Percentiles rank a stretch among this genome's conserved stretches.
phyloP scores from a whole-genome alignment of 2,888 invertebrate genomes.

The Aporophyla lueneburgensis region DNA sequence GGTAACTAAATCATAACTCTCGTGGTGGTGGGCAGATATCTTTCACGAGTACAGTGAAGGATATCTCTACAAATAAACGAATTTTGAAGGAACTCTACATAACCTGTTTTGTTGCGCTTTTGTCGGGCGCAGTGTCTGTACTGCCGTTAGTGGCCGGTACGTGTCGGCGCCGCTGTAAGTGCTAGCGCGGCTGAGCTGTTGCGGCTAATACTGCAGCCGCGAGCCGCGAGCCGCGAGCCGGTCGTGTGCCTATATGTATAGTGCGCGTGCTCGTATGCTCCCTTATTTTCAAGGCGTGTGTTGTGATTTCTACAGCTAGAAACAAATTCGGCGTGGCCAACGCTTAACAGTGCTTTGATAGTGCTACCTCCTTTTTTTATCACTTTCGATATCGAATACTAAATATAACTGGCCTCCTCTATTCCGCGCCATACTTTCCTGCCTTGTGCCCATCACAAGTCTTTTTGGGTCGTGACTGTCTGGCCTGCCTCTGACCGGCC shows the following conservation, averaged over 20 bases:
- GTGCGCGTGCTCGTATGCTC: not conserved
- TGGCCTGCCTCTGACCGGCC: no score
- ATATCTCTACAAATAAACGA: not conserved
- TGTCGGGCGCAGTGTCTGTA: not conserved
- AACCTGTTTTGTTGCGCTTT: not conserved
- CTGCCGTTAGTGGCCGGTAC: not conserved
- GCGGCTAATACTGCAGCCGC: not conserved
- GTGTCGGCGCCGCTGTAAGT: not conserved
- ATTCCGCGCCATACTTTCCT: not conserved
- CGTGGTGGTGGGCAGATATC: no score
- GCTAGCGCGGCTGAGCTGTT: not conserved
- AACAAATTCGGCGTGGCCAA: not conserved
- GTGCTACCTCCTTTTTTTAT: no score
- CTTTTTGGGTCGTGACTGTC: not conserved
- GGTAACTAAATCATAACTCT: no score
- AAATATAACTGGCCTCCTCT: not conserved
- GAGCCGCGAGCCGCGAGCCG: no score
- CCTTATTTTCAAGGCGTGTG: not conserved
- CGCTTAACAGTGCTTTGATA: not conserved
- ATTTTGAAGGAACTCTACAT: not conserved
- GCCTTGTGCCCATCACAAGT: not conserved
- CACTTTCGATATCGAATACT: conserved; percentile 1
- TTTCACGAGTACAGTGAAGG: not conserved
- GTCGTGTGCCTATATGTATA: no score
- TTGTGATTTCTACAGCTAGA: not conserved